Evolutionary conservation across 2,888 invertebrate genomes (phyloP).

Genomic region (Heliconius ethilla): DNA sequence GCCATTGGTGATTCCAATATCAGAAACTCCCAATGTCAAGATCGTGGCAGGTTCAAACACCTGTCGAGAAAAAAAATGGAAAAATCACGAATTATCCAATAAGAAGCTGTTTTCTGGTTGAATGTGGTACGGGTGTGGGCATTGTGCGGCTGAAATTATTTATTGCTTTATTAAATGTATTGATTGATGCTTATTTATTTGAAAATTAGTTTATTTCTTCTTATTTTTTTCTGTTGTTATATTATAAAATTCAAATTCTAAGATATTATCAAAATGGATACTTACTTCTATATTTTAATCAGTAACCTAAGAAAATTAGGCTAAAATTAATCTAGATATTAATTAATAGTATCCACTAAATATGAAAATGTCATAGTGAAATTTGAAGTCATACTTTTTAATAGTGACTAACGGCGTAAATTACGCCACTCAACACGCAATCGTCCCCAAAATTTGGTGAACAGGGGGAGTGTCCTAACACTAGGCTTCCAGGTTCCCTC

Average conservation of each 20-base stretch:
- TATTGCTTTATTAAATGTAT: not conserved
- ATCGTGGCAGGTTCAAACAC: constrained; percentile 76
- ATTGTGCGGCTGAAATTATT: constrained; percentile 34
- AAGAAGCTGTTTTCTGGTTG: constrained; percentile 70
- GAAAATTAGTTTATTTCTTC: not conserved
- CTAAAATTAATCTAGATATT: too few species aligned
- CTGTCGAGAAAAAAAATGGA: constrained; percentile 70
- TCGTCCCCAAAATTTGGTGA: too few species aligned
- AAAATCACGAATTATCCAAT: constrained; percentile 80
- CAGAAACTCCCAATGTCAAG: constrained; percentile 67
- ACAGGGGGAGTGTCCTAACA: too few species aligned
- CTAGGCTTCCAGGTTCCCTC: too few species aligned
- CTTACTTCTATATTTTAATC: too few species aligned
- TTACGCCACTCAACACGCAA: too few species aligned
- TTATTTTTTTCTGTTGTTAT: not conserved
- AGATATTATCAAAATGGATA: too few species aligned
- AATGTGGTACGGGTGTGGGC: constrained; percentile 46
- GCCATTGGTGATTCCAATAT: constrained; percentile 40
- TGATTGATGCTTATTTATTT: not conserved
- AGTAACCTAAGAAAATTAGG: too few species aligned
- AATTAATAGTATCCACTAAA: too few species aligned
- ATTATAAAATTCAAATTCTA: not conserved
- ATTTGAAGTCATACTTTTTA: too few species aligned
- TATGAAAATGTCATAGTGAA: too few species aligned
- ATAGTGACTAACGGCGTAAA: too few species aligned